Percentiles rank a stretch among this genome's conserved stretches.
Conservation (phyloP, 2,113 vertebrate species). For the Mormyrus iriodes region DNA sequence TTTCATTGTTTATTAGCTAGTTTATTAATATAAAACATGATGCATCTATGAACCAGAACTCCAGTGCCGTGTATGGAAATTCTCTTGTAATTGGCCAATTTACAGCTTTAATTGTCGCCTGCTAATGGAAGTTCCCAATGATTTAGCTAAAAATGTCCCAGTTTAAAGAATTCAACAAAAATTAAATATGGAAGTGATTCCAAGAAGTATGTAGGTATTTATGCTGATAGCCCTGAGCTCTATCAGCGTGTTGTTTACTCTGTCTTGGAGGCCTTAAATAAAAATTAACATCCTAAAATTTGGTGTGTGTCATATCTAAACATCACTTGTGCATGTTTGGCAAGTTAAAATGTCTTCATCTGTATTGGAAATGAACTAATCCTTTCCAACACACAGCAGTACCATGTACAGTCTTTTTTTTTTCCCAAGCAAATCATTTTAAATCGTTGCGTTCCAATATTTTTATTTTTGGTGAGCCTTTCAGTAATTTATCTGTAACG, state of each 20-base stretch:
- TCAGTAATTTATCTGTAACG: not conserved
- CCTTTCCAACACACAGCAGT: not conserved
- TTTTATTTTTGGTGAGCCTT: not conserved
- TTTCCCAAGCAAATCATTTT: not conserved
- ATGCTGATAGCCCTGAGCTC: not conserved
- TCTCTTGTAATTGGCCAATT: not conserved
- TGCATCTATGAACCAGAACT: not conserved
- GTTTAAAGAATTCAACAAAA: not conserved
- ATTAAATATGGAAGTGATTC: not conserved
- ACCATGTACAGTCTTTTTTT: not conserved
- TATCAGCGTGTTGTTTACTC: not conserved
- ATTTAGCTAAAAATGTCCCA: not conserved
- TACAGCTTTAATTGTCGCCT: not conserved
- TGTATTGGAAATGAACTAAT: not conserved
- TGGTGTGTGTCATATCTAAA: slow-evolving; percentile 15
- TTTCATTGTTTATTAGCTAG: not conserved
- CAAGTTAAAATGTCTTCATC: not conserved
- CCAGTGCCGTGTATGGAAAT: not conserved
- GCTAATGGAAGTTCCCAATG: not conserved
- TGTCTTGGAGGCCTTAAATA: slow-evolving; percentile 6
- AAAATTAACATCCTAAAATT: slow-evolving; percentile 2
- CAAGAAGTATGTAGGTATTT: not conserved
- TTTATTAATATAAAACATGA: not conserved
- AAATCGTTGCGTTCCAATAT: not conserved
- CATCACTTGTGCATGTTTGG: not conserved